These are phyloP conservation scores for Vollenhovia emeryi DNA, from an alignment of 1,140 invertebrate species.

Conservation along the genomic window DNA sequence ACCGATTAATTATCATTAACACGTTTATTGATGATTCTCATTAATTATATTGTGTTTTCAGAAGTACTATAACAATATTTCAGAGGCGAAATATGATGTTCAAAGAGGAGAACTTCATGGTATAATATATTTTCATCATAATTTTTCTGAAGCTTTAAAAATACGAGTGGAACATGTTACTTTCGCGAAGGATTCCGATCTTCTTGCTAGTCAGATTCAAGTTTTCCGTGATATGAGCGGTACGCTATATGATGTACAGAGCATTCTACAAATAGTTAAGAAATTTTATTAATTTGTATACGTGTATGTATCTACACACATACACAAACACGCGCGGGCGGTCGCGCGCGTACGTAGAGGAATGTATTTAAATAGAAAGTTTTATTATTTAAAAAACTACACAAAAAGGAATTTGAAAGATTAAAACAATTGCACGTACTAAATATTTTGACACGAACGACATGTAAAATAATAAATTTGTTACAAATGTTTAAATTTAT, in stretches of 20 bases:
- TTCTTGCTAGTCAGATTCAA: conserved; percentile 87
- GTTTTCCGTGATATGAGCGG: conserved; percentile 91
- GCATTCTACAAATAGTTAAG: not conserved
- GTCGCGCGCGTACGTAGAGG: too few relatives aligned
- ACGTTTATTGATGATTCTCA: too few relatives aligned
- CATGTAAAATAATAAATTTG: not conserved
- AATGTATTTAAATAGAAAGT: not conserved
- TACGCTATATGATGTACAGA: conserved; percentile 73
- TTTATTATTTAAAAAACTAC: not conserved
- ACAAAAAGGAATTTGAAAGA: not conserved
- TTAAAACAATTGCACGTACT: not conserved
- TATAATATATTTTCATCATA: too few relatives aligned
- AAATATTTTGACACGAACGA: not conserved
- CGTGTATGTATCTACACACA: not conserved
- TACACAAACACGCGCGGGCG: too few relatives aligned
- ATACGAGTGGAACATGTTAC: conserved; percentile 84
- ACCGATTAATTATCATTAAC: too few relatives aligned
- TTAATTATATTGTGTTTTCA: too few relatives aligned
- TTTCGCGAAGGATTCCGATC: conserved; percentile 81
- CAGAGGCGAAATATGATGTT: too few relatives aligned
- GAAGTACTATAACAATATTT: too few relatives aligned
- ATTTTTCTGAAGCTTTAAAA: too few relatives aligned
- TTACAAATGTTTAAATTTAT: not conserved
- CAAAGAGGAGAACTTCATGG: too few relatives aligned
- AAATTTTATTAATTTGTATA: not conserved